phyloP scores from a whole-genome alignment of 1,140 invertebrate genomes.

The Hyphantria cunea region DNA sequence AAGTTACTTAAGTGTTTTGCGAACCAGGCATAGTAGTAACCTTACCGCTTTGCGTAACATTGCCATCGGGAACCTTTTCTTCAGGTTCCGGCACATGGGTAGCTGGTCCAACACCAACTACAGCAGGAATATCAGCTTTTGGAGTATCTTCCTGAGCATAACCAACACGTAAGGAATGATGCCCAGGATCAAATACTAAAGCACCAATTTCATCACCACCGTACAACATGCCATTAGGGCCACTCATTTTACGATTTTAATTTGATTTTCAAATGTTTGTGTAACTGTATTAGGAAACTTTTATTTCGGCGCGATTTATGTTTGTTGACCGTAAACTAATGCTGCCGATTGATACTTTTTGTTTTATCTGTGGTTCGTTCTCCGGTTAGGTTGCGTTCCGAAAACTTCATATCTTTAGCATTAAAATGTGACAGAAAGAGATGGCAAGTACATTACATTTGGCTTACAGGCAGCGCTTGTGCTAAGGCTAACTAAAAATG shows the following conservation, averaged over 20 bases:
- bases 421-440: too few relatives aligned
- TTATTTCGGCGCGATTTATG: slow-evolving; percentile 1
- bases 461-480: too few relatives aligned
- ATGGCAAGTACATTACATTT: too few relatives aligned
- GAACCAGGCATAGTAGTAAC: too few relatives aligned
- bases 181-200: slow-evolving; percentile 96
- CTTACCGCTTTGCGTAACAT: slow-evolving; percentile 80
- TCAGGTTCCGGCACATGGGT: slow-evolving; percentile 83
- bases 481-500: too few relatives aligned
- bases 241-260: slow-evolving; percentile 55
- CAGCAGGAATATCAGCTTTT: slow-evolving; percentile 94
- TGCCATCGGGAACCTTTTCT: slow-evolving; percentile 84
- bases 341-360: neutral
- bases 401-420: too few relatives aligned
- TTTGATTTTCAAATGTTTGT: neutral
- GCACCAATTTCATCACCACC: slow-evolving; percentile 98
- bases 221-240: slow-evolving; percentile 87
- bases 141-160: slow-evolving; percentile 97
- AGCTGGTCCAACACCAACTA: slow-evolving; percentile 88
- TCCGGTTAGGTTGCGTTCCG: too few relatives aligned
- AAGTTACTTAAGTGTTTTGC: too few relatives aligned
- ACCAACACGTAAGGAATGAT: slow-evolving; percentile 87
- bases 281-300: neutral
- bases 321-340: neutral
- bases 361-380: neutral